These are phyloP conservation scores for Malurus melanocephalus DNA, from an alignment of 2,113 vertebrate species.

Conservation along the genomic window DNA sequence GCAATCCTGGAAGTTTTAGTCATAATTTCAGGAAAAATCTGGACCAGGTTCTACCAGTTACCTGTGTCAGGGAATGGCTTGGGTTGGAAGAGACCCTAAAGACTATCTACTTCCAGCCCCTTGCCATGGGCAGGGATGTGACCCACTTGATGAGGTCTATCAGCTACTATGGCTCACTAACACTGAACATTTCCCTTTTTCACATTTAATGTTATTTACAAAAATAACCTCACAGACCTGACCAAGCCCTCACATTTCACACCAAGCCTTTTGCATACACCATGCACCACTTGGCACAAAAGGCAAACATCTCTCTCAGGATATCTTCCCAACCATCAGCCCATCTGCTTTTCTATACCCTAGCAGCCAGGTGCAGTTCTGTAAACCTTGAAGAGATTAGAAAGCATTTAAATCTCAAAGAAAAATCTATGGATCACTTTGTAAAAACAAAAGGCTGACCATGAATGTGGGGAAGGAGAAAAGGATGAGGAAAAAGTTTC, in stretches of 20 bases:
- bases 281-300: neutral
- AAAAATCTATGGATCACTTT: slow-evolving; percentile 29
- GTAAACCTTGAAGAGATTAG: slow-evolving; percentile 14
- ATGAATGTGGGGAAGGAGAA: neutral
- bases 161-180: neutral
- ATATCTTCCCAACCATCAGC: neutral
- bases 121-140: neutral
- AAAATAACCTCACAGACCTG: neutral
- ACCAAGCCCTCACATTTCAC: neutral
- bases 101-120: neutral
- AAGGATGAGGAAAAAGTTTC: slow-evolving; percentile 42
- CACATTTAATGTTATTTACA: neutral
- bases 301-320: neutral
- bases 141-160: neutral
- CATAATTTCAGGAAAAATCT: neutral
- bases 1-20: neutral
- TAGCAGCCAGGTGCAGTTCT: neutral
- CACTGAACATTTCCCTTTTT: neutral
- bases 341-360: neutral
- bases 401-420: slow-evolving; percentile 22
- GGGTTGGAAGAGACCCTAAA: neutral
- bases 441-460: slow-evolving; percentile 31
- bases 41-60: neutral
- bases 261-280: neutral
- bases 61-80: neutral